Evolutionary conservation across 2,113 vertebrate genomes (phyloP), one percentile per base, ranked within the genome.

Genomic region (Thunnus maccoyii): DNA sequence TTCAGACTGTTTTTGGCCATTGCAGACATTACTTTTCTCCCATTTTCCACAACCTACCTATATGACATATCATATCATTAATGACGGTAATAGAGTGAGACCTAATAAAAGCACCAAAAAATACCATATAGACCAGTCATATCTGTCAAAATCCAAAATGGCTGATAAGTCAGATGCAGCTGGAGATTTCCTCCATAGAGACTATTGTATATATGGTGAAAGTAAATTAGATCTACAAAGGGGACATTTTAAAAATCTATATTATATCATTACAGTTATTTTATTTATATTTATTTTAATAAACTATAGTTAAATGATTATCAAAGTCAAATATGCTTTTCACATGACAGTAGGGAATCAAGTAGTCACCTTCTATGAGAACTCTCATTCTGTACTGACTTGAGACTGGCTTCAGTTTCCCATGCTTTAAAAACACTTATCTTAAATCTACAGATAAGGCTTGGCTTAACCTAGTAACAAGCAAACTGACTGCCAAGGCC

Each of bases 371-470:
- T 51, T 8, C 6, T 78, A 51, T 66, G 20, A 56, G 3, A 36
- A 48, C 5, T 64, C 3, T n/a, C 25, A 18, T 62, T 30, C 46
- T 3, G 11, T 9, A 12, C 69, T 0, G 22, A 78, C 57, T 47
- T 66, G 58, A 51, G 12, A 20, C 32, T 11, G 0, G 52, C 56
- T 69, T 69, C 47, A 57, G 57, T 77, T 79, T 63, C 20, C 30
- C 32, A 56, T 78, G 62, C 18, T 79, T 80, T 72, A 68, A 82
- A 81, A 79, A 76, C 62, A 77, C 76, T 66, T 67, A 76, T 81
- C 84, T 79, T 80, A 85, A 85, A 83, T 83, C 81, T 78, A 85
- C 67, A 82, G 79, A 85, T 83, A 80, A 87, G 83, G 36, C 55
- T 57, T 20, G 11, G 78, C 60, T 90, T 86, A 85, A 85, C 71